These are phyloP conservation scores for Lithophane socia DNA, from an alignment of 2,888 invertebrate species.

Conservation along the genomic window DNA sequence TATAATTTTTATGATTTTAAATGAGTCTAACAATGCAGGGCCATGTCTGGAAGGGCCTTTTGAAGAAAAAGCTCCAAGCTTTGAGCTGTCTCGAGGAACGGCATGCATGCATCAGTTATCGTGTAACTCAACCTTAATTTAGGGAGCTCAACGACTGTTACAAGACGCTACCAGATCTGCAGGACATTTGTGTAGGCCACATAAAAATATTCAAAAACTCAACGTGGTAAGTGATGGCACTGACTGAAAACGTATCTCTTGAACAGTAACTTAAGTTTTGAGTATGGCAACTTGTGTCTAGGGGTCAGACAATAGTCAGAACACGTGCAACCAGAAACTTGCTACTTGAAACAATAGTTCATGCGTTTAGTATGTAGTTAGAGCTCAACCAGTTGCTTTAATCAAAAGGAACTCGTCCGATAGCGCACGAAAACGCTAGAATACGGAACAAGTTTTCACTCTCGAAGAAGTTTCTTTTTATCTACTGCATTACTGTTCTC, in stretches of 20 bases:
- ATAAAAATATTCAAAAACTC: neutral
- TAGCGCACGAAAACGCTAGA: conserved; percentile 34
- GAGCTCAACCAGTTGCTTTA: conserved; percentile 51
- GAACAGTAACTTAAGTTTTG: neutral
- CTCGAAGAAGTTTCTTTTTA: conserved; percentile 42
- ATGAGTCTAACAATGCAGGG: too few species aligned
- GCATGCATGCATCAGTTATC: neutral
- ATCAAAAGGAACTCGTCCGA: conserved; percentile 51
- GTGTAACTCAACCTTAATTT: neutral
- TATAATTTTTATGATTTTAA: too few species aligned
- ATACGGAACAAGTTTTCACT: conserved; percentile 50
- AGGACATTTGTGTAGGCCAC: neutral
- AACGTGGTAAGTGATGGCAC: neutral
- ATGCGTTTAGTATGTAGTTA: conserved; percentile 34
- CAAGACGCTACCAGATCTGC: neutral
- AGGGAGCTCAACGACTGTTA: neutral
- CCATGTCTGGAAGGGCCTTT: neutral
- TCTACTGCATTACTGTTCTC: conserved; percentile 9
- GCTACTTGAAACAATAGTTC: conserved; percentile 43
- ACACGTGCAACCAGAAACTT: conserved; percentile 39
- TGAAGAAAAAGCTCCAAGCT: neutral
- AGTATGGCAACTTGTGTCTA: conserved; percentile 7
- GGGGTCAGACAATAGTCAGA: conserved; percentile 18
- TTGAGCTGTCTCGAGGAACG: neutral
- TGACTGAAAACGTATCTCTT: neutral